Evolutionary conservation across 1,140 invertebrate species (phyloP), one percentile per base, ranked within the genome.

Genomic region (Globodera rostochiensis): DNA sequence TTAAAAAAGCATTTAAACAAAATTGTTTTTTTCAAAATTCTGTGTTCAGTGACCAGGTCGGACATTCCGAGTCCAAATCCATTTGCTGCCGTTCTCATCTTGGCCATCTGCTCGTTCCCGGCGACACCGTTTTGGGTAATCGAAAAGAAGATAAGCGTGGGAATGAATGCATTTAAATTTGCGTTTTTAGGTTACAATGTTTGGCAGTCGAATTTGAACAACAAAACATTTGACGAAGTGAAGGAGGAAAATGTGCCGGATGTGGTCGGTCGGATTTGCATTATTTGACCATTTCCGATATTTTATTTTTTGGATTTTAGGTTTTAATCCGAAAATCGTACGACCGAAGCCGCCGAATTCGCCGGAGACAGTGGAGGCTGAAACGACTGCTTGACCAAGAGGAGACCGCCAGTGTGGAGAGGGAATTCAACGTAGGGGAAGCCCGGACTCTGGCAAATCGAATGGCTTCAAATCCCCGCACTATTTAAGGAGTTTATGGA

Each of bases 61-160:
- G 96, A 13, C 91, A 94, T 11, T 94, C 93, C 79, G 94, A 95
- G n/a, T 93, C 93, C 86, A 92, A 93, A 15, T 93, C 95, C 83
- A 95, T 97, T 87, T 93, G 94, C 50, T 90, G 90, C 78, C 92
- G 94, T 85, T 96, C 96, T 50, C 97, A 99, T 92, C 91, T 99
- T 64, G 98, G 97, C 0, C 95, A 98, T 91, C 88, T 98, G 74
- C 91, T 99, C 15, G 95, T 95, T 89, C 93, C 94, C 82, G 97
- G 97, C 49, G 98, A 99, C 91, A 93, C 94, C 15, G 97, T 94
- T 73, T 90, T 98, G 76, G 96, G 96, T 92, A 91, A 79, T 85
- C 3, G 36, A 36, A 36, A 36, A 36, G 36, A 36, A 66, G 69
- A 36, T 36, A 36, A 36, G 36, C 36, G 36, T 36, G 36, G 36